Conservation (phyloP, 2,797 vertebrate genomes). For the Semotilus atromaculatus region DNA sequence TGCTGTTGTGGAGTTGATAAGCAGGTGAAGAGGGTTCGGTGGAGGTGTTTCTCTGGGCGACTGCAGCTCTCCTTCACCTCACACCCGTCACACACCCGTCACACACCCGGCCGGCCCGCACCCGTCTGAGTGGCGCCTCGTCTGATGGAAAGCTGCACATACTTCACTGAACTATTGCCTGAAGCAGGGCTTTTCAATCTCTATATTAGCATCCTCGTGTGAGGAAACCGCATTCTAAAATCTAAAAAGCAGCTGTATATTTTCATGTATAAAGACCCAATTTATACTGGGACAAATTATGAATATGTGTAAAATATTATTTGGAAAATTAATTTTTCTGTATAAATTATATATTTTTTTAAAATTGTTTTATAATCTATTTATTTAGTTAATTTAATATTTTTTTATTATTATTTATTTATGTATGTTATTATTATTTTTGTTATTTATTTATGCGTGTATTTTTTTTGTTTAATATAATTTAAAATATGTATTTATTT, state of each 20-base stretch:
- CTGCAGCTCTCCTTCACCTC: conserved; percentile 29
- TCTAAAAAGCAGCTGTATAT: neutral
- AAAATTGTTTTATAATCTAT: neutral
- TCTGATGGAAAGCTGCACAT: conserved; percentile 20
- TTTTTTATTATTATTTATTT: neutral
- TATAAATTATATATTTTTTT: neutral
- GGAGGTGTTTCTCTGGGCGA: conserved; percentile 65
- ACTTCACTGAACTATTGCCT: conserved; percentile 1
- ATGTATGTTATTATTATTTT: neutral
- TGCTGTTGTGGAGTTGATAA: conserved; percentile 71
- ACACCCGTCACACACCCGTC: conserved; percentile 35
- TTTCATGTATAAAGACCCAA: neutral
- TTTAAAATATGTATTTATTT: neutral
- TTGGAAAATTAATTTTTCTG: neutral
- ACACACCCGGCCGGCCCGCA: conserved; percentile 2
- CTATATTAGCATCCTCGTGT: neutral
- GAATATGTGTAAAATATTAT: neutral
- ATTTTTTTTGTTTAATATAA: neutral
- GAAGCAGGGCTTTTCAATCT: neutral
- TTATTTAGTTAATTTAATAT: neutral
- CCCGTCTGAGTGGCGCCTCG: conserved; percentile 11
- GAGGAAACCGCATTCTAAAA: neutral
- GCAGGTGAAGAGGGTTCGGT: conserved; percentile 70
- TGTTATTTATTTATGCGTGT: neutral
- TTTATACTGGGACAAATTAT: neutral